Base-by-base conservation (phyloP, 2,888 invertebrate genomes). In the Pseudanteris insignis region DNA sequence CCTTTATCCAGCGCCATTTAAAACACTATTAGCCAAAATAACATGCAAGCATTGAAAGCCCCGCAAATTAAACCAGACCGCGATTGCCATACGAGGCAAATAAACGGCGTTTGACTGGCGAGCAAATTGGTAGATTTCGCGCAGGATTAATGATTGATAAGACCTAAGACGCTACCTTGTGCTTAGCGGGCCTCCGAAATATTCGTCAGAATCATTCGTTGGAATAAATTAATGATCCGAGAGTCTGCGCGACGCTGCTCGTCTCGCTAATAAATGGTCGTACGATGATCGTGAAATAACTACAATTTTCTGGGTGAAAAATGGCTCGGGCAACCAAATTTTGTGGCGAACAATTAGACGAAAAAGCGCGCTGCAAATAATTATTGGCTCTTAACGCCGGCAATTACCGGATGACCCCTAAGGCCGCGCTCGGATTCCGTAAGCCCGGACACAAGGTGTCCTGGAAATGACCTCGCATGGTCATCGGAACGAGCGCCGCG, bases 261-360 rank as follows among this genome's bases (percentile, higher is more conserved):
- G 50, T 46, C 26, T 33, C 37, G 54, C 41, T 65, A 65, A 63
- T 63, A 65, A 65, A 44, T 30, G 46, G 59, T 50, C 41, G 21
- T 24, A 18, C 50, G 41, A 29, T 72, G n/a, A n/a, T n/a, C n/a
- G n/a, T n/a, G n/a, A n/a, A n/a, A n/a, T n/a, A 69, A 72, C 70
- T 71, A 67, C 74, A 72, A 71, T 78, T 77, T 76, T 66, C 69
- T 64, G 66, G 68, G 72, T 77, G 77, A 78, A 77, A 78, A 78
- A 78, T 76, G 76, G 76, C 74, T 75, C 75, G 71, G 67, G 70
- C 77, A 74, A 73, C 69, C 73, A 74, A 75, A 74, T 75, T 73
- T 74, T 62, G 65, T 53, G 66, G 63, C 69, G 53, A 62, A 67
- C 73, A 74, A 75, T 75, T 75, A 74, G 70, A 65, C 67, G 64